Conservation (phyloP, 2,113 vertebrate species). For the Silurus glanis region DNA sequence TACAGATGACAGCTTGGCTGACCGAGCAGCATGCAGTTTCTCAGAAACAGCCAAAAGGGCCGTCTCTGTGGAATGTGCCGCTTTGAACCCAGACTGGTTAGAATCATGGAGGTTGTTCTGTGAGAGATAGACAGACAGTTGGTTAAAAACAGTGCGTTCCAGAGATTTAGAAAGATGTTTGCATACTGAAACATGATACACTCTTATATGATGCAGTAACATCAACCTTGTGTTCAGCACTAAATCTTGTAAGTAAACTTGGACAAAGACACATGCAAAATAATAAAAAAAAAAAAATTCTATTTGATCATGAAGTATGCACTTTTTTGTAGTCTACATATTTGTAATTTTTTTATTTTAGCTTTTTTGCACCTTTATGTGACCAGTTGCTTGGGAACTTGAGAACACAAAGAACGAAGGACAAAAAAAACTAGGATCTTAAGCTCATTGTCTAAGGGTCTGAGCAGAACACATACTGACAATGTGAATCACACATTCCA, state of each 20-base stretch:
- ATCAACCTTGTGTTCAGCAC: neutral
- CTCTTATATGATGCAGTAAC: neutral
- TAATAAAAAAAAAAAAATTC: neutral
- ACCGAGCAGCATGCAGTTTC: no score
- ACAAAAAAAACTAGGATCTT: neutral
- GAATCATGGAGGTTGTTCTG: no score
- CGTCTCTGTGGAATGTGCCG: no score
- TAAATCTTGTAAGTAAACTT: neutral
- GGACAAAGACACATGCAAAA: neutral
- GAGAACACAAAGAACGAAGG: constrained; percentile 23
- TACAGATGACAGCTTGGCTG: no score
- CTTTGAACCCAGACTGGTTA: no score
- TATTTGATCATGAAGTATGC: neutral
- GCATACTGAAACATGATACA: neutral
- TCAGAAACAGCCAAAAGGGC: no score
- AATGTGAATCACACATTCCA: constrained; percentile 41
- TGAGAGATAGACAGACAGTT: no score
- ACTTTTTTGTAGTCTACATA: neutral
- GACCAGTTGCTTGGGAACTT: neutral
- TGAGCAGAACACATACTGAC: constrained; percentile 41
- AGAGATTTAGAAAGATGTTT: no score
- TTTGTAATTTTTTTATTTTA: neutral
- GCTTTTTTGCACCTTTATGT: neutral
- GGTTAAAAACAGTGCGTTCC: no score
- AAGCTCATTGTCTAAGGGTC: constrained; percentile 2